Evolutionary conservation across 2,113 vertebrate genomes (phyloP).

Genomic region (Ibidorhyncha struthersii): DNA sequence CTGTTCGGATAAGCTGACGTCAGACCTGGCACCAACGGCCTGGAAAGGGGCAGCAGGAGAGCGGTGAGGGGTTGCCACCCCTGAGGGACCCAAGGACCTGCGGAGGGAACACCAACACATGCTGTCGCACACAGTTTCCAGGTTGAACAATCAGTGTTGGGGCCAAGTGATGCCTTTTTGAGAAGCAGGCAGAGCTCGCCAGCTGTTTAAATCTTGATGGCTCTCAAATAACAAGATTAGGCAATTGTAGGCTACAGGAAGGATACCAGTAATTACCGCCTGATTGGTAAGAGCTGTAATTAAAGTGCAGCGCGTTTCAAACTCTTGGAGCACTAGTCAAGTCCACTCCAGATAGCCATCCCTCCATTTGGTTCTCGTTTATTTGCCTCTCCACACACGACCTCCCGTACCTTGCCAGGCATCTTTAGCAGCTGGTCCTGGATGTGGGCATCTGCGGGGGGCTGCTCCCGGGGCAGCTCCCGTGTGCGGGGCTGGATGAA

Average conservation of each 20-base stretch:
- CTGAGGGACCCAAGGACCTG: background rate
- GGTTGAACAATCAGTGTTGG: background rate
- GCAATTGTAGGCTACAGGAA: slow-evolving; percentile 82
- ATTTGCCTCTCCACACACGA: background rate
- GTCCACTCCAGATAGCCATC: background rate
- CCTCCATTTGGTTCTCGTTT: slow-evolving; percentile 70
- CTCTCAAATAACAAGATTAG: slow-evolving; percentile 84
- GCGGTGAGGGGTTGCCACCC: rapidly evolving
- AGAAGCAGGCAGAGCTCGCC: slow-evolving; percentile 72
- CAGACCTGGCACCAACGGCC: background rate
- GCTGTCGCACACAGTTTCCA: background rate
- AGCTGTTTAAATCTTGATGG: slow-evolving; percentile 79
- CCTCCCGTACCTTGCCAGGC: background rate
- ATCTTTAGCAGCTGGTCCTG: background rate
- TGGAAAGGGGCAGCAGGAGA: background rate
- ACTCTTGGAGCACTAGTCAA: background rate
- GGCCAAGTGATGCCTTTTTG: background rate
- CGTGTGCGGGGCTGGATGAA: rapidly evolving
- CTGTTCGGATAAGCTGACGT: rapidly evolving
- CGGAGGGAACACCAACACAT: background rate
- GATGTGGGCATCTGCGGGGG: background rate
- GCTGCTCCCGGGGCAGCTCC: background rate
- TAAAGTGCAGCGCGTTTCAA: slow-evolving; percentile 69
- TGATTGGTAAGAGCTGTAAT: slow-evolving; percentile 87
- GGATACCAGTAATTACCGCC: slow-evolving; percentile 84